Evolutionary conservation across 1,140 invertebrate species (phyloP).

Genomic region (Radopholus similis): DNA sequence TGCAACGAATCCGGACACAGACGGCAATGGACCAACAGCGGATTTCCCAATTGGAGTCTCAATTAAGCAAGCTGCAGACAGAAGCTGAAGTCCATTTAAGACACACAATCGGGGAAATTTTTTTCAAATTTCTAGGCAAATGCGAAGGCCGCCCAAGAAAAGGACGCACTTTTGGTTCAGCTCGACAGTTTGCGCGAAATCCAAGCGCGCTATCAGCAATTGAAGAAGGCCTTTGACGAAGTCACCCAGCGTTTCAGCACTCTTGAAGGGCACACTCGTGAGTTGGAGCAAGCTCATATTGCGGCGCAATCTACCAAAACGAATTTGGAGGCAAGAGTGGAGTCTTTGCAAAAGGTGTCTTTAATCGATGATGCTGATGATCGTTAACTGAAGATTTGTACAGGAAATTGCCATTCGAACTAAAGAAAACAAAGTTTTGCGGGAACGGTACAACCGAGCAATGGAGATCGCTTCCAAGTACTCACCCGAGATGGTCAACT

Average conservation of each 20-base stretch:
- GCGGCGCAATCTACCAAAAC: conserved; percentile 2
- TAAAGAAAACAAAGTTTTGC: conserved; percentile 5
- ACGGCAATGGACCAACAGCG: conserved; percentile 20
- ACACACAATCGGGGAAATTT: background rate
- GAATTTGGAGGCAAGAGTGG: conserved; percentile 8
- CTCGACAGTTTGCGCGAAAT: conserved; percentile 11
- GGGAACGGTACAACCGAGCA: conserved; percentile 14
- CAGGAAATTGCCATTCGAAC: background rate
- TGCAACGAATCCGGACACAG: conserved; percentile 26
- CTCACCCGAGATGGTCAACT: conserved; percentile 15
- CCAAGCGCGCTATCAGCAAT: conserved; percentile 14
- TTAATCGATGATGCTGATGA: background rate
- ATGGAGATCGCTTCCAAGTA: conserved; percentile 18
- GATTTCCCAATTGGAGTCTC: conserved; percentile 13
- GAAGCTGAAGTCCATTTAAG: conserved; percentile 12
- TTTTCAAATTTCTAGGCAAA: conserved; percentile 11
- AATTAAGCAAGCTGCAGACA: conserved; percentile 8
- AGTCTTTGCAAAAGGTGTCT: background rate
- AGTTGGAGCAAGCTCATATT: conserved; percentile 1
- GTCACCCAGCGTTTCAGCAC: background rate
- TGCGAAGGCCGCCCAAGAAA: conserved; percentile 17
- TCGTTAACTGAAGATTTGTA: background rate
- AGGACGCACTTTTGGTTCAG: conserved; percentile 12
- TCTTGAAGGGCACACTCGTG: background rate
- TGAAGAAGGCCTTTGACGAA: conserved; percentile 17